Percentiles rank a stretch among this genome's conserved stretches.
phyloP scores from a whole-genome alignment of 2,888 invertebrate species.

The Chouioia cunea region DNA sequence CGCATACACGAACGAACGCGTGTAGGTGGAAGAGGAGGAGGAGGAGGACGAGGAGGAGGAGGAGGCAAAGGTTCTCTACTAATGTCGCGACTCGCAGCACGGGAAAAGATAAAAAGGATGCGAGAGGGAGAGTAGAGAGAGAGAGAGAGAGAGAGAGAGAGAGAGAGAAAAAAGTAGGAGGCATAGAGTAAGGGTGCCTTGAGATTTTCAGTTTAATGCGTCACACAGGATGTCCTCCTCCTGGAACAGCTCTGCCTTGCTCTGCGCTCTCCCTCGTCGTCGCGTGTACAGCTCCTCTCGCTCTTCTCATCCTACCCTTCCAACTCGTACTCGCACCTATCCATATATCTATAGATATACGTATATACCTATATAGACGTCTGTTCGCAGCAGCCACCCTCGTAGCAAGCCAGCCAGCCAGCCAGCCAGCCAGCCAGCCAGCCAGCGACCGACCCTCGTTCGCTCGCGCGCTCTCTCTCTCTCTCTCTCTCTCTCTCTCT shows the following conservation, averaged over 20 bases:
- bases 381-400: too few species aligned
- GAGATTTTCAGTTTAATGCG: slow-evolving; percentile 66
- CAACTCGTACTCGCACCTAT: not conserved
- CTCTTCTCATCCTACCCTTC: slow-evolving; percentile 31
- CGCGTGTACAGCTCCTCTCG: slow-evolving; percentile 10
- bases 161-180: slow-evolving; percentile 20
- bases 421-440: too few species aligned
- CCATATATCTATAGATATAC: too few species aligned
- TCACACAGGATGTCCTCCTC: slow-evolving; percentile 62
- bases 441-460: slow-evolving; percentile 27
- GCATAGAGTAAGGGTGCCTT: slow-evolving; percentile 61
- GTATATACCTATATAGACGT: too few species aligned
- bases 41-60: slow-evolving; percentile 3
- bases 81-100: not conserved
- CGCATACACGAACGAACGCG: too few species aligned
- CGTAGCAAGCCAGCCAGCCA: too few species aligned
- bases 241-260: slow-evolving; percentile 53
- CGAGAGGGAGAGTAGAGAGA: slow-evolving; percentile 33
- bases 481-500: slow-evolving; percentile 1
- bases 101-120: slow-evolving; percentile 3
- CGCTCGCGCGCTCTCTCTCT: not conserved
- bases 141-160: slow-evolving; percentile 20
- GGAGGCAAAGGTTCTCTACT: not conserved
- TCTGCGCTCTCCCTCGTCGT: not conserved
- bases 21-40: too few species aligned